Evolutionary conservation across 1,140 invertebrate species (phyloP).

Genomic region (Chrysomallon squamiferum): DNA sequence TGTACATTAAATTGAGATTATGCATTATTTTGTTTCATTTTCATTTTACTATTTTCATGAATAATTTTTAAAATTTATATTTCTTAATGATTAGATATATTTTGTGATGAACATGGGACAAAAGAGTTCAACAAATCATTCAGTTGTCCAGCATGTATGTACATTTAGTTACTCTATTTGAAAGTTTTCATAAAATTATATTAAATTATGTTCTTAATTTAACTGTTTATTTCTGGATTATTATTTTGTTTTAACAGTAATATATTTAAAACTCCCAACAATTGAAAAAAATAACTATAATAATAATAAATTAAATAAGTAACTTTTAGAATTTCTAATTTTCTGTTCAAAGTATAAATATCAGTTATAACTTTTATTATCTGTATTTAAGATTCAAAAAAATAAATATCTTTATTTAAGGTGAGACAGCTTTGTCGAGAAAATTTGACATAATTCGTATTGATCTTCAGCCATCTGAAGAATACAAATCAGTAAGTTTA

Average conservation of each 20-base stretch:
- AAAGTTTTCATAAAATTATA: neutral
- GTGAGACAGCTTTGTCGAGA: slow-evolving; percentile 46
- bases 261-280: too few species aligned
- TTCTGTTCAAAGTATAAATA: too few species aligned
- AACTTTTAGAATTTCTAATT: too few species aligned
- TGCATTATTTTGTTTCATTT: too few species aligned
- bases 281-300: too few species aligned
- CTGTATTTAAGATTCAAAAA: slow-evolving; percentile 43
- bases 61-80: too few species aligned
- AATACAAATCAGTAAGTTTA: slow-evolving; percentile 57
- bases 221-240: too few species aligned
- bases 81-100: slow-evolving; percentile 42
- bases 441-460: slow-evolving; percentile 58
- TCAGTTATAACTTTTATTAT: too few species aligned
- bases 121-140: slow-evolving; percentile 55
- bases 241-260: too few species aligned
- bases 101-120: slow-evolving; percentile 59
- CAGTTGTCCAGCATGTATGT: slow-evolving; percentile 57
- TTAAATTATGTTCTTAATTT: slow-evolving; percentile 16
- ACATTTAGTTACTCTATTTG: slow-evolving; percentile 9
- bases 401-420: slow-evolving; percentile 28
- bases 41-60: too few species aligned
- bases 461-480: slow-evolving; percentile 56
- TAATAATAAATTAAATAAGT: too few species aligned
- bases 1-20: too few species aligned